Base-by-base conservation (phyloP, 2,797 vertebrate genomes). In the Gallinago nigripennis region DNA sequence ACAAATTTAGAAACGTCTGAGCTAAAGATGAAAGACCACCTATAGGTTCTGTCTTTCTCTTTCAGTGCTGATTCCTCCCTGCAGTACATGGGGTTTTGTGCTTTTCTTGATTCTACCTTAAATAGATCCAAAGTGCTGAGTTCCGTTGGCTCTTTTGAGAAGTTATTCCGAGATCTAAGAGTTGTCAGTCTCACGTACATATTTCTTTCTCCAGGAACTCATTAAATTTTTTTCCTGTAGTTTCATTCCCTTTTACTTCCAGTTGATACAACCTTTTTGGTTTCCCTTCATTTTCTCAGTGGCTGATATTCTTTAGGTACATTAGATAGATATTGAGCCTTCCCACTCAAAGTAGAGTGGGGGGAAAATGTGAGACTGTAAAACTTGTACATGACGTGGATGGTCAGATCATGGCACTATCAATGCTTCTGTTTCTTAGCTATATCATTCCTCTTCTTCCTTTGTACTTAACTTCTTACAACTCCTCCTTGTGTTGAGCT, bases 71-170 rank as follows among this genome's bases (percentile, higher is more conserved):
- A 43, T 58, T 88, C 8, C 31, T 89, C 31, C 43, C 65, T 84
- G 78, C 46, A 35, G 82, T 69, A 69, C 31, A 50, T 11, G 24
- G 12, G 3, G 2, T 18, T 86, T 56, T 78, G 35, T 66, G n/a
- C 57, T 90, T 65, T 70, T 41, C 66, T 94, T 80, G 46, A 81
- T 89, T 43, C 37, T 84, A 16, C 70, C 31, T 70, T 73, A 86
- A 81, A 73, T 43, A 81, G 48, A 48, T 70, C 51, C 6, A 0
- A 82, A 78, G n/a, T 73, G 19, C 15, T 61, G 45, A 35, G 68
- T 81, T 80, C 46, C 51, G 27, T 68, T 89, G 69, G 83, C 93
- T 93, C 89, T 86, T 93, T 77, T 56, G 64, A 83, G 53, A 90
- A 93, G 61, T 75, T 87, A 73, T 81, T 65, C 37, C 0, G 8